Evolutionary conservation across 2,888 invertebrate genomes (phyloP).

Genomic region (Polietes domitor): DNA sequence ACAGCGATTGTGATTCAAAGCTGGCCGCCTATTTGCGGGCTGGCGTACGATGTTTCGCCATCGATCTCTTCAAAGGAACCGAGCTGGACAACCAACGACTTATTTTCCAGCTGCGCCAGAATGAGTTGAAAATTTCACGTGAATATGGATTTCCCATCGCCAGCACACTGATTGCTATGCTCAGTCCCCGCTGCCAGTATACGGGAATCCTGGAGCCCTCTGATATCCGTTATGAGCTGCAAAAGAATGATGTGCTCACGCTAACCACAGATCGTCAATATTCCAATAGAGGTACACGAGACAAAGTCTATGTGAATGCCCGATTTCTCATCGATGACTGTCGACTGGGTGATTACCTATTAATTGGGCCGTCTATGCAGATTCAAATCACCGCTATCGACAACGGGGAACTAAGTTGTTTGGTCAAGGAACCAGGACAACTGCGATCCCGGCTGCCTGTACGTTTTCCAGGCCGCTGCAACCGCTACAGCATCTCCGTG

Average conservation of each 20-base stretch:
- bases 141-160: conserved; percentile 73
- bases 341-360: conserved; percentile 72
- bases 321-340: conserved; percentile 73
- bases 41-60: conserved; percentile 74
- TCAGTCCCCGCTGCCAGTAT: conserved; percentile 75
- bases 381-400: conserved; percentile 67
- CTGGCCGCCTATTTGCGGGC: conserved; percentile 60
- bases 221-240: conserved; percentile 47
- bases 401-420: conserved; percentile 68
- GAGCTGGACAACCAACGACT: conserved; percentile 70
- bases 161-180: conserved; percentile 72
- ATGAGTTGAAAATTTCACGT: conserved; percentile 72
- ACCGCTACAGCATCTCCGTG: conserved; percentile 71
- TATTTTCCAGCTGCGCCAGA: conserved; percentile 73
- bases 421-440: conserved; percentile 71
- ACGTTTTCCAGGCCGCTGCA: conserved; percentile 72
- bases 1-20: conserved; percentile 13
- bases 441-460: conserved; percentile 73
- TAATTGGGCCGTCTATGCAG: conserved; percentile 74
- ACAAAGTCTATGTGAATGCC: conserved; percentile 74
- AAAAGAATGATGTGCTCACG: conserved; percentile 57
- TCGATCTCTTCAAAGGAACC: conserved; percentile 75
- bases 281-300: conserved; percentile 65
- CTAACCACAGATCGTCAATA: conserved; percentile 72
- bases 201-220: conserved; percentile 70